phyloP scores from a whole-genome alignment of 2,113 vertebrate species.

The Meriones unguiculatus region DNA sequence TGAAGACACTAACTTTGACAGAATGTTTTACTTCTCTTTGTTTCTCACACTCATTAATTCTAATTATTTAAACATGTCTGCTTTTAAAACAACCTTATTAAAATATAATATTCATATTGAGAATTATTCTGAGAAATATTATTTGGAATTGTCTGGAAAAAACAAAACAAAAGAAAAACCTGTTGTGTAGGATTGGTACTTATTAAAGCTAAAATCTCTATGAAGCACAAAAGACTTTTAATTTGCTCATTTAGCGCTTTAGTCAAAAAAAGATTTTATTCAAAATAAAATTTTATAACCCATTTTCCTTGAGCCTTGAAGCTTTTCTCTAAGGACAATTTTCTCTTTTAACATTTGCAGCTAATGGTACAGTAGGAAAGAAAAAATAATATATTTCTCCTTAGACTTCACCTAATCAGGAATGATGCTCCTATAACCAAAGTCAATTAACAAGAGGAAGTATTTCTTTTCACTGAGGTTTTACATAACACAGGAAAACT shows the following conservation, averaged over 20 bases:
- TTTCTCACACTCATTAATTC: background rate
- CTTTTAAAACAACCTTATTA: background rate
- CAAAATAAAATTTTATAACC: constrained; percentile 22
- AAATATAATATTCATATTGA: background rate
- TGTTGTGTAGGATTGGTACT: background rate
- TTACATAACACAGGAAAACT: background rate
- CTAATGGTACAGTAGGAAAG: background rate
- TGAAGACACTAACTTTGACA: background rate
- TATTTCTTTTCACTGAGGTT: background rate
- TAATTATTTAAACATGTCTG: background rate
- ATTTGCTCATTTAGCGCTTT: background rate
- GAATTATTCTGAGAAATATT: background rate
- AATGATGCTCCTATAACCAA: background rate
- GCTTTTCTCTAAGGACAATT: background rate
- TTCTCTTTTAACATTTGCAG: background rate
- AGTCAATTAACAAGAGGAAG: background rate
- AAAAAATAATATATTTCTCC: background rate
- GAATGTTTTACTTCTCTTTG: background rate
- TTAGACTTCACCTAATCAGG: background rate
- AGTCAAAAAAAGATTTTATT: background rate
- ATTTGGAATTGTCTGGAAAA: background rate
- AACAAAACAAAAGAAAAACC: background rate
- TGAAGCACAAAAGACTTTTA: background rate
- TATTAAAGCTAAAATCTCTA: background rate
- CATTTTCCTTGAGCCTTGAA: background rate